Evolutionary conservation across 2,797 vertebrate species (phyloP).

Genomic region (Gymnoscopelus microlampas): DNA sequence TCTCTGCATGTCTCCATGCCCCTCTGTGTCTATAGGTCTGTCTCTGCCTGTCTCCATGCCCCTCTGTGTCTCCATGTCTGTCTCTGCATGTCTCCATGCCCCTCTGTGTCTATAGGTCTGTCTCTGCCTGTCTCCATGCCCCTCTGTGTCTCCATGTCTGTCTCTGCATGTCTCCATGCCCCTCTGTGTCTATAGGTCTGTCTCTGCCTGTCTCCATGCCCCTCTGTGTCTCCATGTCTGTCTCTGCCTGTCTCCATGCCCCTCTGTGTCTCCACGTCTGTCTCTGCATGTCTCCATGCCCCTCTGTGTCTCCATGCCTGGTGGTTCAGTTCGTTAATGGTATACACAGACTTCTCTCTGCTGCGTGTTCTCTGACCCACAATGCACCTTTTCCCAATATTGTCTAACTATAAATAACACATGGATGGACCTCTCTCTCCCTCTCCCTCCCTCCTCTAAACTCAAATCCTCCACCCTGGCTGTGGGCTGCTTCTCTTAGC

Average conservation of each 20-base stretch:
- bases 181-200: too few relatives aligned
- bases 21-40: too few relatives aligned
- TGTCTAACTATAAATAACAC: background rate
- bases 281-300: too few relatives aligned
- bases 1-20: too few relatives aligned
- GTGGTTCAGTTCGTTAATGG: too few relatives aligned
- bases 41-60: background rate
- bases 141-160: background rate
- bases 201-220: too few relatives aligned
- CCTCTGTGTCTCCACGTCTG: background rate
- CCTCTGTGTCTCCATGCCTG: too few relatives aligned
- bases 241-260: background rate
- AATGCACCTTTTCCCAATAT: background rate
- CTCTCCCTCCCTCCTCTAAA: background rate
- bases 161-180: background rate
- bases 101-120: too few relatives aligned
- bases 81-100: background rate
- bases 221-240: too few relatives aligned
- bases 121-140: too few relatives aligned
- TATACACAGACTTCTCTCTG: too few relatives aligned
- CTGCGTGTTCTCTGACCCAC: background rate
- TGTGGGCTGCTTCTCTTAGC: slow-evolving; percentile 5
- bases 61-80: background rate
- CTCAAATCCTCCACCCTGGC: background rate
- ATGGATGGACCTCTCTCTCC: background rate